Evolutionary conservation across 2,888 invertebrate genomes (phyloP).

Genomic region (Cantharis lateralis): DNA sequence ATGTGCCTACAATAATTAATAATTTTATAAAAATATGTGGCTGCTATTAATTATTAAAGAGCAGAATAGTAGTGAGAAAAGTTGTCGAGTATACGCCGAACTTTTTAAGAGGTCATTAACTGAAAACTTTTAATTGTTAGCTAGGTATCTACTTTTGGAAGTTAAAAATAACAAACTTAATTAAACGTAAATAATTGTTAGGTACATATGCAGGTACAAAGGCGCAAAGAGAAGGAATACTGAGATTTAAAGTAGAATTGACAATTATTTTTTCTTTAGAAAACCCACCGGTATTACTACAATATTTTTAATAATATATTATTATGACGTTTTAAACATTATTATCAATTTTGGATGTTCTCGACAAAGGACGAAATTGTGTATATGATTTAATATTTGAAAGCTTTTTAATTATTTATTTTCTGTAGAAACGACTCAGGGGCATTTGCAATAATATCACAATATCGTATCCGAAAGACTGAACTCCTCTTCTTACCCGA

Average conservation of each 20-base stretch:
- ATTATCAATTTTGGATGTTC: conserved; percentile 14
- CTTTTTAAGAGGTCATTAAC: not conserved
- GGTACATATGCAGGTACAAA: not conserved
- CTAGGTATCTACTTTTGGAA: not conserved
- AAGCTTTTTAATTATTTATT: conserved; percentile 41
- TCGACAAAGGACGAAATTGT: conserved; percentile 19
- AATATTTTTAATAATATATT: conserved; percentile 16
- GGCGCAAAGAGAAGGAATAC: not conserved
- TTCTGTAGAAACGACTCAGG: conserved; percentile 33
- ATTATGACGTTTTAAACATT: conserved; percentile 13
- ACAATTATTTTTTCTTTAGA: not conserved
- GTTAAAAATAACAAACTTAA: not conserved
- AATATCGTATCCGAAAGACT: conserved; percentile 34
- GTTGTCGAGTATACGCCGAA: not conserved
- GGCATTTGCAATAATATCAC: conserved; percentile 38
- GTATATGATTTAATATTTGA: conserved; percentile 36
- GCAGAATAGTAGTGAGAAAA: not conserved
- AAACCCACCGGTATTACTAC: not conserved
- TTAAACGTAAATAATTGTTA: not conserved
- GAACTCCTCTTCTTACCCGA: conserved; percentile 16
- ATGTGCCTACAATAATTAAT: not conserved
- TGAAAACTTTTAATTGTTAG: not conserved
- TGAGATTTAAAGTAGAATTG: not conserved
- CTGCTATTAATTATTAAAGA: too few species aligned
- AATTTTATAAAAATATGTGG: too few species aligned